Evolutionary conservation across 1,140 invertebrate species (phyloP).

Genomic region (Gonioctena quinquepunctata): DNA sequence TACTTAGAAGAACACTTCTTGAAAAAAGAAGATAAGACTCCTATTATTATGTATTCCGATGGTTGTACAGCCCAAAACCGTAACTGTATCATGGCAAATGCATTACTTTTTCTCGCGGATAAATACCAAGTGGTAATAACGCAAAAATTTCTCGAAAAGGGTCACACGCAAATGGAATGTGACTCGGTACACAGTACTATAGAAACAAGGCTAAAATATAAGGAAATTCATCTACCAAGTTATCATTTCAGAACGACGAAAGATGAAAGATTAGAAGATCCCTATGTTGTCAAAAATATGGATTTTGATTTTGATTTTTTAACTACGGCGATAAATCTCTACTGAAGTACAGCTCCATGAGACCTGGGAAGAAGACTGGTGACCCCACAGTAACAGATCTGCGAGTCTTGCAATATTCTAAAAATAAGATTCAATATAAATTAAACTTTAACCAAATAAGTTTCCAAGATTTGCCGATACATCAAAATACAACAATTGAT

Average conservation of each 20-base stretch:
- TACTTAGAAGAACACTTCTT: not conserved
- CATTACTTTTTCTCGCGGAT: conserved; percentile 36
- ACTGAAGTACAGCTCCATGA: no score
- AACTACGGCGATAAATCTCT: no score
- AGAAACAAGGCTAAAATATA: conserved; percentile 18
- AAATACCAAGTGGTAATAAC: conserved; percentile 43
- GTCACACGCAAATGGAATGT: conserved; percentile 57
- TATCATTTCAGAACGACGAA: conserved; percentile 12
- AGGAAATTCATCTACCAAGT: conserved; percentile 15
- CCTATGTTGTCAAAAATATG: not conserved
- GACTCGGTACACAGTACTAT: conserved; percentile 52
- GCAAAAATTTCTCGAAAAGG: conserved; percentile 55
- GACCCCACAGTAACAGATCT: no score
- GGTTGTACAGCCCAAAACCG: conserved; percentile 39
- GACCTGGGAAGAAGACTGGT: no score
- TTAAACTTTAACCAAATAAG: no score
- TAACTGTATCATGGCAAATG: conserved; percentile 41
- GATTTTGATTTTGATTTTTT: no score
- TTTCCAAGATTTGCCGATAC: no score
- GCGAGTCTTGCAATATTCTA: no score
- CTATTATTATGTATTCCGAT: conserved; percentile 23
- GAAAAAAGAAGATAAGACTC: not conserved
- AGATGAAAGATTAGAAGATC: conserved; percentile 6
- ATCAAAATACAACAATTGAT: no score
- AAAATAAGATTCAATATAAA: no score